Percentiles rank a stretch among this genome's conserved stretches.
Evolutionary conservation across 2,113 vertebrate species (phyloP).

Genomic region (Cynocephalus volans): DNA sequence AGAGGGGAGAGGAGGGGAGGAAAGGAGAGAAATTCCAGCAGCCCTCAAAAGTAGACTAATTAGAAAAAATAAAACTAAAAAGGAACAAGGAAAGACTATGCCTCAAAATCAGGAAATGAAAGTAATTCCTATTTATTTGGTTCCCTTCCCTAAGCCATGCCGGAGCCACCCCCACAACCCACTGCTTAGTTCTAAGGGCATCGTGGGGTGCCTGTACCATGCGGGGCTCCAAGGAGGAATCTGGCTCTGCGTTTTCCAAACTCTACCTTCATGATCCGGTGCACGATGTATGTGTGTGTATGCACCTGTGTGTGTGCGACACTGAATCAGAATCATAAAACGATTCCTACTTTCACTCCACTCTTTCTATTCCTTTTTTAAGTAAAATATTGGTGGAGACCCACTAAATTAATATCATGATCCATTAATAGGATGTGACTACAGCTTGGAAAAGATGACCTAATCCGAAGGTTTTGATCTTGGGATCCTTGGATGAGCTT

Average conservation of each 20-base stretch:
- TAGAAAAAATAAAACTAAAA: not conserved
- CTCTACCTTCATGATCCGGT: not conserved
- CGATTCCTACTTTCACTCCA: too few species aligned
- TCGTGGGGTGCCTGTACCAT: fast-evolving
- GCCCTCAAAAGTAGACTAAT: not conserved
- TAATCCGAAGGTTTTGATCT: not conserved
- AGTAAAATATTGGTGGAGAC: too few species aligned
- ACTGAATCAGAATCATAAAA: too few species aligned
- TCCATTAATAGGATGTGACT: not conserved
- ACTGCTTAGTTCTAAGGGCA: not conserved
- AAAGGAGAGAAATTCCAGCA: not conserved
- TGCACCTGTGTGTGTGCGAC: not conserved
- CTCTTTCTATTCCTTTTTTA: not conserved
- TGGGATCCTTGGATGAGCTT: not conserved
- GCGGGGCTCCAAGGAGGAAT: not conserved
- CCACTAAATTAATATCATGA: not conserved
- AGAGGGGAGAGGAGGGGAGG: fast-evolving
- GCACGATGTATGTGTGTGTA: fast-evolving
- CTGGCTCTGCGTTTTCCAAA: not conserved
- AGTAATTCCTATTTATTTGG: not conserved
- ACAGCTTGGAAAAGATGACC: not conserved
- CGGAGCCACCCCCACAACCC: not conserved
- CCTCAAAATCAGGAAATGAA: not conserved
- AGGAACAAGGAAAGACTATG: too few species aligned
- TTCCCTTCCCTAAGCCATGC: not conserved